Evolutionary conservation across 2,888 invertebrate species (phyloP).

Genomic region (Nomada ferruginata): DNA sequence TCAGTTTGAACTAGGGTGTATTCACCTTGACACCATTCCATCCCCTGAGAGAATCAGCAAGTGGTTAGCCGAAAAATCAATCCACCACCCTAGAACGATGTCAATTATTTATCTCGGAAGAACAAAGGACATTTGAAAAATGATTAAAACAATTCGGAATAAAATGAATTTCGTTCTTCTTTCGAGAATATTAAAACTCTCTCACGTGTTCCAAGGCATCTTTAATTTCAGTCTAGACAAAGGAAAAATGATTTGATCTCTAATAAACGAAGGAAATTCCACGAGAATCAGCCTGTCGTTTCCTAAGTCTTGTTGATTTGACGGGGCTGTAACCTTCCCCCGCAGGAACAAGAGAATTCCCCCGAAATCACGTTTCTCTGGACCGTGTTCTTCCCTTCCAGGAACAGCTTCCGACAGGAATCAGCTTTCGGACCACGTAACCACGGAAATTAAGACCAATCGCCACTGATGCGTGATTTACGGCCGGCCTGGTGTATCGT

Average conservation of each 20-base stretch:
- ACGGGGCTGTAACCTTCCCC: constrained; percentile 51
- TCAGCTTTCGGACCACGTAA: constrained; percentile 76
- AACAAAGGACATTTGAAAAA: background rate
- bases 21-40: constrained; percentile 42
- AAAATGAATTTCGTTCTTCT: too few species aligned
- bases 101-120: background rate
- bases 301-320: constrained; percentile 64
- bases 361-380: constrained; percentile 26
- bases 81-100: background rate
- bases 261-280: constrained; percentile 25
- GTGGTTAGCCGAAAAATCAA: too few species aligned
- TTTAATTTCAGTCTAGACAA: constrained; percentile 7
- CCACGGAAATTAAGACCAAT: constrained; percentile 78
- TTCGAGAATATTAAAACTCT: too few species aligned
- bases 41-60: too few species aligned
- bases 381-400: background rate
- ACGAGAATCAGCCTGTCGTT: constrained; percentile 5
- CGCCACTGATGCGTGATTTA: constrained; percentile 77
- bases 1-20: background rate
- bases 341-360: constrained; percentile 14
- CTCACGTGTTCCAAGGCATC: too few species aligned
- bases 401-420: constrained; percentile 15
- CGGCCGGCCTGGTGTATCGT: constrained; percentile 62
- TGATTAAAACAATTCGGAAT: too few species aligned
- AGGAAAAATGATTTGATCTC: background rate